phyloP scores from a whole-genome alignment of 2,888 invertebrate genomes.

The Phragmatobia fuliginosa region DNA sequence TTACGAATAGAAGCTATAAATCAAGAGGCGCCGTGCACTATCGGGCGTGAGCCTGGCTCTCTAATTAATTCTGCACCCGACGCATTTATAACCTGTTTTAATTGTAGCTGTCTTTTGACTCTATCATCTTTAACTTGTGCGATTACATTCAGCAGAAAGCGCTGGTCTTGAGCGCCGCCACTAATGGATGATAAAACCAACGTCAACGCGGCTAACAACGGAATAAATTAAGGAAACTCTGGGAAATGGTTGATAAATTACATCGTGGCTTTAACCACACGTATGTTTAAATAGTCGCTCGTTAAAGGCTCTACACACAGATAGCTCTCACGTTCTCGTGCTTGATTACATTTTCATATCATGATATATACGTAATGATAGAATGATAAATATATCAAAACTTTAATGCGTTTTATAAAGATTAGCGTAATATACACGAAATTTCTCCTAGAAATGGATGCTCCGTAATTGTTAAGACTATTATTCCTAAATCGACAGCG shows the following conservation, averaged over 20 bases:
- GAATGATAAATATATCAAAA: neutral
- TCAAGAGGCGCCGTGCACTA: constrained; percentile 60
- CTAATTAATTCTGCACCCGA: constrained; percentile 68
- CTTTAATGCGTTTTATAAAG: neutral
- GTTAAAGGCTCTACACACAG: constrained; percentile 51
- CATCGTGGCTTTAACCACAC: constrained; percentile 58
- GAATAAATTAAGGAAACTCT: constrained; percentile 71
- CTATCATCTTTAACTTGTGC: constrained; percentile 61
- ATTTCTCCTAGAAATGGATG: constrained; percentile 32
- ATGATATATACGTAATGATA: constrained; percentile 33
- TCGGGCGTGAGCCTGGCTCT: constrained; percentile 54
- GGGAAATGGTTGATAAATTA: constrained; percentile 72
- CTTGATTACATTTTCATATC: constrained; percentile 30
- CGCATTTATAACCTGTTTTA: constrained; percentile 68
- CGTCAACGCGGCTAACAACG: constrained; percentile 68
- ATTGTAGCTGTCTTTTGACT: constrained; percentile 62
- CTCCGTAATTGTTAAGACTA: constrained; percentile 33
- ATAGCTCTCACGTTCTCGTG: constrained; percentile 37
- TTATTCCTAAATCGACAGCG: constrained; percentile 27
- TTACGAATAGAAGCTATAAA: constrained; percentile 59
- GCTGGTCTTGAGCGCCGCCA: constrained; percentile 51
- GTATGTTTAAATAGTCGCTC: constrained; percentile 59
- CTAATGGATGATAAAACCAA: constrained; percentile 75
- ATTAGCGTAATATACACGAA: constrained; percentile 16
- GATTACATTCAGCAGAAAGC: constrained; percentile 52